Base-by-base conservation (phyloP, 2,888 invertebrate genomes). In the Harpagoxenus sublaevis region DNA sequence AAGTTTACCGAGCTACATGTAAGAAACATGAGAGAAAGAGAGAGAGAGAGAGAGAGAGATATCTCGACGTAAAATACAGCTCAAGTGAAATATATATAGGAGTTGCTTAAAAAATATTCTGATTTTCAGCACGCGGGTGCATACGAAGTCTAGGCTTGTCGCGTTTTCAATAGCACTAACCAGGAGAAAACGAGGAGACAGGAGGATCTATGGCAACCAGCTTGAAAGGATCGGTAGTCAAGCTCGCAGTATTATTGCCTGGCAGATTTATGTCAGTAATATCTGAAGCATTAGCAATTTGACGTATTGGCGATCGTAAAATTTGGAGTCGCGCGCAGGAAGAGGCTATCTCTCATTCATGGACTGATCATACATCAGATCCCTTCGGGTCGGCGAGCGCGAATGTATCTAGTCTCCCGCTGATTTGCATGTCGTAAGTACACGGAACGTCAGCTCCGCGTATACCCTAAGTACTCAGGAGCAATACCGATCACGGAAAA, bases 251-350 rank as follows among this genome's bases (percentile, higher is more conserved):
- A 89, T 91, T 89, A 90, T 84, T 55, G 84, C 53, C 35, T 86
- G 90, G 78, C 88, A 91, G 92, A 92, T 92, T 92, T 92, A 92
- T 92, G 89, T 83, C 74, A 85, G 91, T 88, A 92, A 92, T 92
- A 92, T 92, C 90, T 86, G 86, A 86, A 86, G 90, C 92, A 91
- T 92, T 92, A 92, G 89, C 86, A 86, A 84, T 86, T 89, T 92
- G 91, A 92, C 92, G 85, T 90, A 91, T 91, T 85, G 89, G 86
- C 78, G 88, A 90, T 87, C 90, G 88, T 89, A 89, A 91, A 91
- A 88, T 90, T 89, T 87, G 83, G 75, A 85, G 87, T 79, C 79
- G 74, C 63, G 77, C 83, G 51, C 48, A 55, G 53, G 53, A 42
- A 63, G 71, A 62, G 79, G 71, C 87, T 84, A 86, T 87, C 78